These are phyloP conservation scores for Eristalinus sepulchralis DNA, from an alignment of 2,888 invertebrate species.

Conservation along the genomic window DNA sequence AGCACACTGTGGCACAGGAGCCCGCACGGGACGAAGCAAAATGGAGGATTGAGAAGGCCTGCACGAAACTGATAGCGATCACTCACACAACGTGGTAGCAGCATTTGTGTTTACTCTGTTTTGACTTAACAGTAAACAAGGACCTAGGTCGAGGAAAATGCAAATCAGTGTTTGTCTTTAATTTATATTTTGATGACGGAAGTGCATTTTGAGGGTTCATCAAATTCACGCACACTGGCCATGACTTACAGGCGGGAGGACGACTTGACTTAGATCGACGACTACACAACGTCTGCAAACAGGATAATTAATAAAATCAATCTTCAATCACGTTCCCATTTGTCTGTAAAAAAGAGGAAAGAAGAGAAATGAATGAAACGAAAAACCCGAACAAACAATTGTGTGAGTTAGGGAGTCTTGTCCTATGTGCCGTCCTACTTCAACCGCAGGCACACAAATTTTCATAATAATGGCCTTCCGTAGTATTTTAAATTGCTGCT, in stretches of 20 bases:
- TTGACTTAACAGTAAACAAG: slow-evolving; percentile 62
- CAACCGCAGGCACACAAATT: neutral
- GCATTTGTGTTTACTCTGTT: slow-evolving; percentile 53
- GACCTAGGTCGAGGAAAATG: slow-evolving; percentile 64
- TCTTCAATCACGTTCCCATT: slow-evolving; percentile 36
- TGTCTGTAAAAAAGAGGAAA: neutral
- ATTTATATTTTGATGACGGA: slow-evolving; percentile 71
- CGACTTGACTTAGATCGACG: slow-evolving; percentile 26
- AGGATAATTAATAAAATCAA: slow-evolving; percentile 60
- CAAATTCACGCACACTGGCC: slow-evolving; percentile 22
- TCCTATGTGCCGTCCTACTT: neutral
- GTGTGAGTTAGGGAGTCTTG: neutral
- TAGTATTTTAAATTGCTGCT: slow-evolving; percentile 39
- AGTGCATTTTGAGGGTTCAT: slow-evolving; percentile 61
- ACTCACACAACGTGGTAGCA: slow-evolving; percentile 42
- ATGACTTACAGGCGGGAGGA: slow-evolving; percentile 1
- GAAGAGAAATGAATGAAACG: neutral
- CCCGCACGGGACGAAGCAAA: neutral
- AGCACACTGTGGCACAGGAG: neutral
- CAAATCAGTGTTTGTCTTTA: slow-evolving; percentile 71
- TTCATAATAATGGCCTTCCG: slow-evolving; percentile 7
- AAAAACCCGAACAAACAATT: neutral
- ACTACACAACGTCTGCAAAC: slow-evolving; percentile 23
- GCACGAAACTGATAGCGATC: slow-evolving; percentile 57
- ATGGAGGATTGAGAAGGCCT: slow-evolving; percentile 38